These are phyloP conservation scores for Lucilia sericata DNA, from an alignment of 1,140 invertebrate genomes.

Conservation along the genomic window DNA sequence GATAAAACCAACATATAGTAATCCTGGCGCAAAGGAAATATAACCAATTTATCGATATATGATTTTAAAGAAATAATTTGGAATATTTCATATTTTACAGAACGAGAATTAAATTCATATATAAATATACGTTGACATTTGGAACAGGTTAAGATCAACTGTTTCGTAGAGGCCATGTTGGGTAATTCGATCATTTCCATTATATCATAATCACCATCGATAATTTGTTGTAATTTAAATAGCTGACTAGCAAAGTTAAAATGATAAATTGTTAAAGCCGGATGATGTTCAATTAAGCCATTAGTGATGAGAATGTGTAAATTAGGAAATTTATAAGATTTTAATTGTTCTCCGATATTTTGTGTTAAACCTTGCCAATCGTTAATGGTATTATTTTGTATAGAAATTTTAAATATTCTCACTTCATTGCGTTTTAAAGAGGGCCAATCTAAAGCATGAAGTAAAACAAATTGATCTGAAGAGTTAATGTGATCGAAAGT, in stretches of 20 bases:
- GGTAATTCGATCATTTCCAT: conserved; percentile 49
- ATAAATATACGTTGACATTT: conserved; percentile 56
- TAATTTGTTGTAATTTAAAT: conserved; percentile 54
- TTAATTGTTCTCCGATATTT: conserved; percentile 52
- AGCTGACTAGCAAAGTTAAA: conserved; percentile 19
- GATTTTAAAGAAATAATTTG: conserved; percentile 53
- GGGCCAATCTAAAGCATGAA: conserved; percentile 49
- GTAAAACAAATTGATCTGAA: conserved; percentile 39
- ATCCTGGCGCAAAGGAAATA: conserved; percentile 49
- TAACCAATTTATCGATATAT: conserved; percentile 45
- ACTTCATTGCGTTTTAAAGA: conserved; percentile 53
- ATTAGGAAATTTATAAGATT: conserved; percentile 40
- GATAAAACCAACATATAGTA: conserved; percentile 54
- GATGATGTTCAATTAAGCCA: conserved; percentile 49
- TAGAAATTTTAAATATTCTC: conserved; percentile 53
- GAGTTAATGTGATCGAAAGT: background rate
- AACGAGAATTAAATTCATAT: conserved; percentile 23
- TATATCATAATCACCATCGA: conserved; percentile 59
- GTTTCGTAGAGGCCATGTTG: conserved; percentile 31
- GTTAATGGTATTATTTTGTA: conserved; percentile 48
- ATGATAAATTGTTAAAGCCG: conserved; percentile 53
- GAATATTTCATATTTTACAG: conserved; percentile 34
- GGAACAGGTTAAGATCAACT: conserved; percentile 54
- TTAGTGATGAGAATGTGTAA: conserved; percentile 48
- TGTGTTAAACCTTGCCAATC: conserved; percentile 59